These are phyloP conservation scores for Spondyliosoma cantharus DNA, from an alignment of 2,797 vertebrate genomes.

Conservation along the genomic window DNA sequence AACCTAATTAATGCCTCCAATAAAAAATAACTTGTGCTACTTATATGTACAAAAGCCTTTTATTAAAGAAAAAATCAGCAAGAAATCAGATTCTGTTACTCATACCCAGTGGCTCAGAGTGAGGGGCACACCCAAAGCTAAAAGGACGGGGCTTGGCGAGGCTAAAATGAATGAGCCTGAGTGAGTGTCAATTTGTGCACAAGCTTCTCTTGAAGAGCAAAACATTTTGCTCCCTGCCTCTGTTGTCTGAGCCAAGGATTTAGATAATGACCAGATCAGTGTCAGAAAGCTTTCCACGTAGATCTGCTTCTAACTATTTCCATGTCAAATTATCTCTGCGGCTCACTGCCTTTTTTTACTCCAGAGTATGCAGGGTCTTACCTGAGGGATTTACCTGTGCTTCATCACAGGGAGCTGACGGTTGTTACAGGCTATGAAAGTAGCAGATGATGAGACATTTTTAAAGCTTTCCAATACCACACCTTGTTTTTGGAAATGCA, in stretches of 20 bases:
- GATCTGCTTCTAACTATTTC: constrained; percentile 31
- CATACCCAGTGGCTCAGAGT: background rate
- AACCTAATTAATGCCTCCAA: background rate
- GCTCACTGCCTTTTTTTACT: background rate
- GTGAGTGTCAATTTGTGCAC: background rate
- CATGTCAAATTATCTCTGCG: constrained; percentile 28
- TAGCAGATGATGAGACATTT: background rate
- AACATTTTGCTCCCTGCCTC: background rate
- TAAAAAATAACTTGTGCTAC: background rate
- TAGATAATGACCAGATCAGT: constrained; percentile 40
- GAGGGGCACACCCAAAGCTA: too few species aligned
- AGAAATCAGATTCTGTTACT: too few species aligned
- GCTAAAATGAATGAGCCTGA: too few species aligned
- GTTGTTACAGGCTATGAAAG: constrained; percentile 8
- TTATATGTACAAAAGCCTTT: background rate
- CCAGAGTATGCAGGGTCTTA: background rate
- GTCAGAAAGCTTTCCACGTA: constrained; percentile 25
- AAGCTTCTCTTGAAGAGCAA: background rate
- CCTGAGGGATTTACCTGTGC: constrained; percentile 11
- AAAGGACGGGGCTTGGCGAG: too few species aligned
- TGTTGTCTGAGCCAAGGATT: constrained; percentile 29
- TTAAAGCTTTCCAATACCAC: background rate
- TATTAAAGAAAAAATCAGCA: background rate
- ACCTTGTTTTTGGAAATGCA: background rate
- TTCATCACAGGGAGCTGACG: background rate